Percentiles rank a stretch among this genome's conserved stretches.
Evolutionary conservation across 2,888 invertebrate genomes (phyloP).

Genomic region (Cheiracanthium punctorium): DNA sequence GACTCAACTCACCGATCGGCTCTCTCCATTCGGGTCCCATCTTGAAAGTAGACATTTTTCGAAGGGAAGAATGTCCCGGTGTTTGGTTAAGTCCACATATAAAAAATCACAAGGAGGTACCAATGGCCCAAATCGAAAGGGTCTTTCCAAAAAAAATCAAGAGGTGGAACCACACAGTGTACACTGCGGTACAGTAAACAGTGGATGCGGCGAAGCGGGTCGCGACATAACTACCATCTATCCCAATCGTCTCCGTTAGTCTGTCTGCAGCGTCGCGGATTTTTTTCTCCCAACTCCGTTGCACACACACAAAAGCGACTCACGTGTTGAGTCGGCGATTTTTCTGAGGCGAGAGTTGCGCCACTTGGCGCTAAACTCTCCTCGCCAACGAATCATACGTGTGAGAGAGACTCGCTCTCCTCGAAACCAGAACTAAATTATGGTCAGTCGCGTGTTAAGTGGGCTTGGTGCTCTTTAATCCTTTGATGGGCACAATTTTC

Average conservation of each 20-base stretch:
- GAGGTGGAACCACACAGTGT: constrained; percentile 13
- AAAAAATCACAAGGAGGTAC: neutral
- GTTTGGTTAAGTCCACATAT: constrained; percentile 28
- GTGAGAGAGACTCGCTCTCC: neutral
- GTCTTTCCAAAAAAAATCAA: too few relatives aligned
- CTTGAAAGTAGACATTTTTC: constrained; percentile 54
- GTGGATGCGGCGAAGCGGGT: constrained; percentile 7
- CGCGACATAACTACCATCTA: neutral
- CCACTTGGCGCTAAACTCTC: constrained; percentile 11
- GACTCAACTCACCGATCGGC: constrained; percentile 53
- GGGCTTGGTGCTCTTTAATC: too few relatives aligned
- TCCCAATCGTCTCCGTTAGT: neutral
- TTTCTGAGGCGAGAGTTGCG: constrained; percentile 29
- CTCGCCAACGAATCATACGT: neutral
- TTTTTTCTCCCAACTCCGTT: constrained; percentile 22
- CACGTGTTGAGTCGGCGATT: constrained; percentile 67
- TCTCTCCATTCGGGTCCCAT: constrained; percentile 65
- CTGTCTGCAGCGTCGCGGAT: constrained; percentile 27
- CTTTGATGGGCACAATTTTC: too few relatives aligned
- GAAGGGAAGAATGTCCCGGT: neutral
- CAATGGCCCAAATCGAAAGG: too few relatives aligned
- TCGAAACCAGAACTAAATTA: neutral
- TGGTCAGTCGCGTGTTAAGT: neutral
- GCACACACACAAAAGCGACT: constrained; percentile 47
- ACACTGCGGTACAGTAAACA: constrained; percentile 43